Evolutionary conservation across 1,140 invertebrate species (phyloP), one percentile per base, ranked within the genome.

Genomic region (Patella vulgata): DNA sequence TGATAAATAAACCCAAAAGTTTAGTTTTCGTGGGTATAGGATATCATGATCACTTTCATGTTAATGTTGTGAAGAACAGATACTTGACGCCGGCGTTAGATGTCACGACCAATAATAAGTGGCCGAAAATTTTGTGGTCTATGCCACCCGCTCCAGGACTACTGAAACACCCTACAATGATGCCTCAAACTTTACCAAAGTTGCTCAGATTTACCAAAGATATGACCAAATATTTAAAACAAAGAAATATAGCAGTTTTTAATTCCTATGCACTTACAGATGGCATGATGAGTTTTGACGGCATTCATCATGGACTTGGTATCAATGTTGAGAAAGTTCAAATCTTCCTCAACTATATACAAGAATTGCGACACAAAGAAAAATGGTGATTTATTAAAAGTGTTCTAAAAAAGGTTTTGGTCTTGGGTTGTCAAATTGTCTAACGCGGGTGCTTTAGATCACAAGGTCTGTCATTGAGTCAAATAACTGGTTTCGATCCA

Each of bases 271-370:
- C n/a, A 25, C 46, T 48, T 23, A 48, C 46, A 0, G n/a, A 48
- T 1, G 46, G 46, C 25, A 23, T 25, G 23, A 48, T 48, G 46
- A 48, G 46, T 27, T 48, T 48, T 21, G 46, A 48, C 28, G 46
- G 46, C 25, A 23, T 28, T 17, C 46, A 48, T 28, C 25, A 48
- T 19, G 46, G 46, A 25, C 2, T 48, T 3, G 46, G 46, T 6
- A 12, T 48, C n/a, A 48, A 48, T 25, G 14, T 12, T 4, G 12
- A 21, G 21, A 48, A 48, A 14, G 46, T 48, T 23, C 46, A 48
- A 14, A 48, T 48, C 14, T 6, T 48, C 3, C 11, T 48, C n/a
- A 48, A 48, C 23, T 48, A 48, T 28, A 48, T 48, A 4, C 23
- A n/a, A 21, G 46, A 48, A 3, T 28, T 48, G 23, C 14, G 21